phyloP scores from a whole-genome alignment of 2,888 invertebrate species.

The Pseudococcus longispinus region DNA sequence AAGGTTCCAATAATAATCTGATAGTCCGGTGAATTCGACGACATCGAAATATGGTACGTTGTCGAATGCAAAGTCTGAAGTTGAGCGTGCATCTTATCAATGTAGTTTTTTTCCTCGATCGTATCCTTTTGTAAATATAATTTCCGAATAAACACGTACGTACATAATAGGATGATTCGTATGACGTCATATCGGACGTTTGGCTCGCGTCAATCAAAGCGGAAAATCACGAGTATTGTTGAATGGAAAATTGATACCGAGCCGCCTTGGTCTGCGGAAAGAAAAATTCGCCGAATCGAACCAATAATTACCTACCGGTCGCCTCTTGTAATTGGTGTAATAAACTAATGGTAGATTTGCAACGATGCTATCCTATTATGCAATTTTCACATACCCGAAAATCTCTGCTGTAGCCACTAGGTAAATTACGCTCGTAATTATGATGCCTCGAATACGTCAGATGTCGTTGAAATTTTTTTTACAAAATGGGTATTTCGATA shows the following conservation, averaged over 20 bases:
- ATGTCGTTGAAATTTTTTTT: neutral
- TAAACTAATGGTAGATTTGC: neutral
- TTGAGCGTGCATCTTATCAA: neutral
- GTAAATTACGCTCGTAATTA: neutral
- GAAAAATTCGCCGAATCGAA: neutral
- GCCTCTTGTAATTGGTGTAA: neutral
- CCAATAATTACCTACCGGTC: neutral
- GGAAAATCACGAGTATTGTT: neutral
- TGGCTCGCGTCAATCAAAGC: neutral
- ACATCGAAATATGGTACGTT: neutral
- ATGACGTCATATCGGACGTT: constrained; percentile 5
- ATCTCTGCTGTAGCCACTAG: neutral
- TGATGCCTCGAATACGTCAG: neutral
- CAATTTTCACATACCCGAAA: neutral
- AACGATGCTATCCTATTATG: neutral
- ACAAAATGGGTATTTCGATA: neutral
- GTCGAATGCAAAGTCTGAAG: constrained; percentile 33
- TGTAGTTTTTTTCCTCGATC: neutral
- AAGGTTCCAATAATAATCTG: neutral
- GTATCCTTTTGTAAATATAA: neutral
- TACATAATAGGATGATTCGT: neutral
- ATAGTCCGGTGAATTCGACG: neutral
- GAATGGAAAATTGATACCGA: neutral
- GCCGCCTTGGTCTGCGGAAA: too few species aligned
- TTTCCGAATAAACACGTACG: neutral